These are phyloP conservation scores for Argyrosomus regius DNA, from an alignment of 2,797 vertebrate genomes.

Conservation along the genomic window DNA sequence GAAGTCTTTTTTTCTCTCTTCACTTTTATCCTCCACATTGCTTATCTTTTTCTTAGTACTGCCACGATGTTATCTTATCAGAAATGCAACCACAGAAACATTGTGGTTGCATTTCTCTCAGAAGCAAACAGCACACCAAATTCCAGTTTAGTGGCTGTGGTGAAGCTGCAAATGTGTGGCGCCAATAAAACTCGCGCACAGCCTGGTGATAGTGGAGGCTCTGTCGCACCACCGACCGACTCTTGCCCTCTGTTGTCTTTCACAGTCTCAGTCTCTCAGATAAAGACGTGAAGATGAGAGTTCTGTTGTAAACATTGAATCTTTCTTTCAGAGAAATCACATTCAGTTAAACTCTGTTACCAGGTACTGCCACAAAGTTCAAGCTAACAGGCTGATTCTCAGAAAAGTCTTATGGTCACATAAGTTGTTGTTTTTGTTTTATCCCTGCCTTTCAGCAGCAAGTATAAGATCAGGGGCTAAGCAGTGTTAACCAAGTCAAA, in stretches of 20 bases:
- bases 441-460: neutral
- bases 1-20: conserved; percentile 17
- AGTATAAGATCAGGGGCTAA: neutral
- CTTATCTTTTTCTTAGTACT: conserved; percentile 44
- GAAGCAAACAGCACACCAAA: conserved; percentile 34
- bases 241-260: neutral
- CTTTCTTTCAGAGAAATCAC: conserved; percentile 50
- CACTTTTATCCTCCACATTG: conserved; percentile 28
- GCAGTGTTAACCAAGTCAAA: neutral
- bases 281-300: conserved; percentile 18
- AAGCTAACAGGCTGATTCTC: conserved; percentile 6
- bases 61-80: conserved; percentile 33
- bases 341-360: conserved; percentile 5
- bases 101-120: conserved; percentile 52
- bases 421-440: conserved; percentile 6
- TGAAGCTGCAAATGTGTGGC: conserved; percentile 52
- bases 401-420: conserved; percentile 17
- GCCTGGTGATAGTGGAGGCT: conserved; percentile 5
- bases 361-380: conserved; percentile 35
- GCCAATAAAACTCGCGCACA: conserved; percentile 10
- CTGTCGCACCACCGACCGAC: neutral
- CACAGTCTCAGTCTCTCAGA: conserved; percentile 1
- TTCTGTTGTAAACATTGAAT: conserved; percentile 34
- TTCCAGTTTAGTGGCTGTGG: conserved; percentile 57
- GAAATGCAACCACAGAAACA: conserved; percentile 38